Base-by-base conservation (phyloP, 1,140 invertebrate genomes). In the Goniozus legneri region DNA sequence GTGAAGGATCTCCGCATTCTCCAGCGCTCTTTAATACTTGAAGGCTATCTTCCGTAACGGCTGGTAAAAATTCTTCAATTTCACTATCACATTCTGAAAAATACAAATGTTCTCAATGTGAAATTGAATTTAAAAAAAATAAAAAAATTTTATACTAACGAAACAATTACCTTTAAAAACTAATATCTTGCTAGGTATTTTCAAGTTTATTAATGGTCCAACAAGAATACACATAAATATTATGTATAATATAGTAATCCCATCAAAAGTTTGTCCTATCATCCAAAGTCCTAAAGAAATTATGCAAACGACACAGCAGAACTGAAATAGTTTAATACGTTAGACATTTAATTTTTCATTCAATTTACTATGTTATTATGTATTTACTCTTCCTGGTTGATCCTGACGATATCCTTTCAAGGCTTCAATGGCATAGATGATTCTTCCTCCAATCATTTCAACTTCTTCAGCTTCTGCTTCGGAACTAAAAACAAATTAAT, bases 1-100 rank as follows among this genome's bases (percentile, higher is more conserved):
- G 64, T 32, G 67, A 74, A 30, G 65, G 64, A 59, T 76, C 69
- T 19, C 73, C 67, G 14, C 58, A 60, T 44, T 75, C 73, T 13
- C 74, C 69, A 18, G 71, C 71, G 46, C 65, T 61, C 34, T 65
- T 65, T 49, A 75, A 61, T 47, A 73, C 64, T 52, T 73, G 62
- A 37, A 75, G 56, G 65, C 66, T 75, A 32, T 74, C 69, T 39
- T 74, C 73, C 1, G 70, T 73, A 12, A 66, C 71, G 15, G 61
- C 60, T 36, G 73, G 73, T 61, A 75, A 60, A 65, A 76, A 76
- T 50, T 76, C 73, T 46, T 73, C 72, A 35, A 72, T 73, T 44
- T 73, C 73, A 52, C 55, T 72, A 40, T 75, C 71, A 70, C 68
- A 74, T 58, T 74, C 72, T 75, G 27, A 19, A 16, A 48, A 43